phyloP scores from a whole-genome alignment of 2,113 vertebrate species.

The Colistium nudipinnis region DNA sequence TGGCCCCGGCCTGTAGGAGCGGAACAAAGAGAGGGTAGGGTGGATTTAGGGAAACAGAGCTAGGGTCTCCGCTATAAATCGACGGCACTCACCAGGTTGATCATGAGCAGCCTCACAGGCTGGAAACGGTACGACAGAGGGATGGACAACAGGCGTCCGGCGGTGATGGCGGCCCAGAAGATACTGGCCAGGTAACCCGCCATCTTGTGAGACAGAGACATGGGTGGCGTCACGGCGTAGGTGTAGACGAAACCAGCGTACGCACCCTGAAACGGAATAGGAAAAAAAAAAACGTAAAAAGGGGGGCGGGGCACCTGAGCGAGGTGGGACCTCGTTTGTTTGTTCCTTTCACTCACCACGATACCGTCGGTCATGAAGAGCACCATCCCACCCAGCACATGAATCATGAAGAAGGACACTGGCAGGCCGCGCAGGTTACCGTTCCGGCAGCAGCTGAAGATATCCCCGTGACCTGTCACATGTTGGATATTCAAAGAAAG shows the following conservation, averaged over 20 bases:
- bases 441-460: constrained; percentile 90
- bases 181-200: constrained; percentile 94
- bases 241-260: constrained; percentile 95
- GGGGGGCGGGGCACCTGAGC: no score
- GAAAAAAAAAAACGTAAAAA: no score
- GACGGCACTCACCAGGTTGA: constrained; percentile 86
- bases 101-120: constrained; percentile 88
- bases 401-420: constrained; percentile 91
- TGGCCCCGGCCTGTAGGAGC: constrained; percentile 85
- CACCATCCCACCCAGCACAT: constrained; percentile 90
- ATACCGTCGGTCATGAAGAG: constrained; percentile 97
- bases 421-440: constrained; percentile 87
- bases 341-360: constrained; percentile 91
- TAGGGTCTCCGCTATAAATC: background rate
- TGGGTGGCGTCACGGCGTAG: constrained; percentile 88
- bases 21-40: constrained; percentile 22
- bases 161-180: constrained; percentile 95
- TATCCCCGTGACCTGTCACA: constrained; percentile 83
- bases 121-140: constrained; percentile 89
- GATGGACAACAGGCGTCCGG: constrained; percentile 92
- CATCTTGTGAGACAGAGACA: constrained; percentile 84
- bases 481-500: constrained; percentile 1
- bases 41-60: no score
- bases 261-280: constrained; percentile 82
- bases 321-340: no score